Conservation (phyloP, 2,888 invertebrate genomes). For the Prionchulus punctatus region DNA sequence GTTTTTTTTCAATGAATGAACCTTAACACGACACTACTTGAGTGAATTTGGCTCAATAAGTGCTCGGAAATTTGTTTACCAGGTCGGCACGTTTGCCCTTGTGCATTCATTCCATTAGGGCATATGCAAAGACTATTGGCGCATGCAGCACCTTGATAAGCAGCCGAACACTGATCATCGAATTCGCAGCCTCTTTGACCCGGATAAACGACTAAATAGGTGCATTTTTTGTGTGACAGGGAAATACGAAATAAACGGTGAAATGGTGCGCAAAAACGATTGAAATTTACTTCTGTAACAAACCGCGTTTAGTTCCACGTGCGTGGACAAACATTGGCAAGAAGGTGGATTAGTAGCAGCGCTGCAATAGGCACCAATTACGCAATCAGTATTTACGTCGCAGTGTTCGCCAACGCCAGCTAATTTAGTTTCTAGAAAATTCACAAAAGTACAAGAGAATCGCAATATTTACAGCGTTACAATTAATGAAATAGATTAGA, state of each 20-base stretch:
- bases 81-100: slow-evolving; percentile 29
- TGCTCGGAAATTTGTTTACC: too few species aligned
- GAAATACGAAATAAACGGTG: neutral
- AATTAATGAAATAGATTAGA: too few species aligned
- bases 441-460: too few species aligned
- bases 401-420: slow-evolving; percentile 23
- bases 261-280: too few species aligned
- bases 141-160: slow-evolving; percentile 24
- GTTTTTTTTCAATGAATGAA: too few species aligned
- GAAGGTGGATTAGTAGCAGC: slow-evolving; percentile 26
- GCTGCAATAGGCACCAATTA: slow-evolving; percentile 30
- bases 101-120: slow-evolving; percentile 25
- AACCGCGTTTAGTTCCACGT: slow-evolving; percentile 25
- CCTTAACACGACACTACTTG: too few species aligned
- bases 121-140: slow-evolving; percentile 26
- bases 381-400: slow-evolving; percentile 28
- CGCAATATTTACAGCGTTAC: too few species aligned
- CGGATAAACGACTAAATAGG: slow-evolving; percentile 27
- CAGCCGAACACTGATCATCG: slow-evolving; percentile 28
- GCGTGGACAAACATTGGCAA: slow-evolving; percentile 31
- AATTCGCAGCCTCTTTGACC: slow-evolving; percentile 28
- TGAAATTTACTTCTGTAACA: slow-evolving; percentile 25
- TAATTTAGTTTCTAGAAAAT: slow-evolving; percentile 3
- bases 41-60: too few species aligned
- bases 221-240: neutral